Conservation (phyloP, 2,113 vertebrate genomes). For the Gavialis gangeticus region DNA sequence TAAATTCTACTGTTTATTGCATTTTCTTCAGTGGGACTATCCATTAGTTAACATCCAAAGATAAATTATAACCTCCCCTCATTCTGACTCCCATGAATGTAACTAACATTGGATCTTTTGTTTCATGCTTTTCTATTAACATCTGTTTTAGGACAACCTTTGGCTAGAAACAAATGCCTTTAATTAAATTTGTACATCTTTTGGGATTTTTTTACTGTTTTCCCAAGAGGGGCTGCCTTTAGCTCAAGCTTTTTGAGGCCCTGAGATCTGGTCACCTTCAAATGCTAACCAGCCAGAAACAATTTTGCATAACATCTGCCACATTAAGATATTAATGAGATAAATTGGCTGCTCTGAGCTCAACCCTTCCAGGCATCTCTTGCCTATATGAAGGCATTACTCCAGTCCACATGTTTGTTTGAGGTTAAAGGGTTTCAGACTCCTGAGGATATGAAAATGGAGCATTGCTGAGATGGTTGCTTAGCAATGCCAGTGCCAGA, state of each 20-base stretch:
- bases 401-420: too few relatives aligned
- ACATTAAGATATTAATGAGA: background rate
- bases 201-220: background rate
- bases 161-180: background rate
- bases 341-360: background rate
- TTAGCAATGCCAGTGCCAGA: background rate
- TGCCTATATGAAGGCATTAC: too few relatives aligned
- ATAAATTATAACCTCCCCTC: background rate
- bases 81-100: background rate
- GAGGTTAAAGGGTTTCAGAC: too few relatives aligned
- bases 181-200: background rate
- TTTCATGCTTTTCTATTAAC: conserved; percentile 8
- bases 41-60: background rate
- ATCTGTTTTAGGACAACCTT: background rate
- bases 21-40: background rate
- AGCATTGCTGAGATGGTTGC: too few relatives aligned
- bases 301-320: conserved; percentile 16
- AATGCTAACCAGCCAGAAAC: background rate
- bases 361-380: background rate
- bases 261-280: conserved; percentile 24
- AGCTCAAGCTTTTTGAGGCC: background rate
- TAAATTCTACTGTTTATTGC: background rate
- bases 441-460: too few relatives aligned
- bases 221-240: background rate
- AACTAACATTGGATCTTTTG: background rate